These are phyloP conservation scores for Rhingia campestris DNA, from an alignment of 2,888 invertebrate species.

Conservation along the genomic window DNA sequence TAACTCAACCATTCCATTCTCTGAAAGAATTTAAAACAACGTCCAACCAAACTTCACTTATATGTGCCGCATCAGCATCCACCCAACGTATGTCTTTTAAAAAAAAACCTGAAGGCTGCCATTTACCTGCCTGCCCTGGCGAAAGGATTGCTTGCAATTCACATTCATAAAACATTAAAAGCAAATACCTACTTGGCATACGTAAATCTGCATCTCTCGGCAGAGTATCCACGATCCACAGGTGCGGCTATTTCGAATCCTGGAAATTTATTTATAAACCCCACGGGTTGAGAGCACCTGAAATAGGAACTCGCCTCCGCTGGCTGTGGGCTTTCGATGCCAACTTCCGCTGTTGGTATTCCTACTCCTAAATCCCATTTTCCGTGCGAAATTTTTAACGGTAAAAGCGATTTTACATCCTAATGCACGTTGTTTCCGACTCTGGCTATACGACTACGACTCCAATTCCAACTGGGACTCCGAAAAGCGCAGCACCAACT, in stretches of 20 bases:
- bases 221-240: constrained; percentile 39
- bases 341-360: constrained; percentile 10
- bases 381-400: constrained; percentile 12
- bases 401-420: constrained; percentile 40
- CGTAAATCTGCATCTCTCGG: constrained; percentile 26
- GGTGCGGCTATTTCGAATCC: constrained; percentile 48
- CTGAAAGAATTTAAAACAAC: too few species aligned
- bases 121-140: constrained; percentile 5
- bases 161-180: constrained; percentile 39
- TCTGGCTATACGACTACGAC: not conserved
- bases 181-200: constrained; percentile 17
- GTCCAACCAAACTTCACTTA: too few species aligned
- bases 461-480: constrained; percentile 18
- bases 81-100: too few species aligned
- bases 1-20: too few species aligned
- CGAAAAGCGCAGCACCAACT: constrained; percentile 28
- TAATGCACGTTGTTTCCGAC: constrained; percentile 43
- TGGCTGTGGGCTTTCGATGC: constrained; percentile 25
- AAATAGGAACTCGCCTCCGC: not conserved
- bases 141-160: constrained; percentile 51
- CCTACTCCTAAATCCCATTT: constrained; percentile 4
- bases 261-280: constrained; percentile 54
- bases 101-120: not conserved
- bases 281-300: constrained; percentile 2
- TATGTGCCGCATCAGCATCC: too few species aligned